These are phyloP conservation scores for Anagyrus pseudococci DNA, from an alignment of 2,888 invertebrate genomes.

Conservation along the genomic window DNA sequence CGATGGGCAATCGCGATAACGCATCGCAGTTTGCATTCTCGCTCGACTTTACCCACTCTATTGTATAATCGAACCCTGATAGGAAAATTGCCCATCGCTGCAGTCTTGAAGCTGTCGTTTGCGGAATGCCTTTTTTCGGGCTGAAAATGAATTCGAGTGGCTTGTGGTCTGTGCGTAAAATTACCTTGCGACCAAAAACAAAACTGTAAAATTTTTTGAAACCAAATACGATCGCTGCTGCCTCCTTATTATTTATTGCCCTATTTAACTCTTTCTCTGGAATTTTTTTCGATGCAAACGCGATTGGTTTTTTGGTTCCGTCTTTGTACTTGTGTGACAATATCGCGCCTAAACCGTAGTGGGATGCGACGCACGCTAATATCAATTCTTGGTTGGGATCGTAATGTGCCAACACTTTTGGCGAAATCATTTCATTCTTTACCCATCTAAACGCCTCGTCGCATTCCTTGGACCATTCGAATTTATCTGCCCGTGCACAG, in stretches of 20 bases:
- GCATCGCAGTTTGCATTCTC: conserved; percentile 30
- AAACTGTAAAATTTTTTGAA: conserved; percentile 20
- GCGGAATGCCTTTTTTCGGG: conserved; percentile 38
- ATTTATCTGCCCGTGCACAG: conserved; percentile 7
- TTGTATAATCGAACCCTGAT: conserved; percentile 21
- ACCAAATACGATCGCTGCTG: too few relatives aligned
- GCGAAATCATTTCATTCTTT: conserved; percentile 37
- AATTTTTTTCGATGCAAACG: neutral
- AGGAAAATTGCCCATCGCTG: conserved; percentile 44
- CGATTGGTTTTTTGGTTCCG: conserved; percentile 5
- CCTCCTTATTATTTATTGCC: conserved; percentile 38
- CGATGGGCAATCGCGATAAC: conserved; percentile 23
- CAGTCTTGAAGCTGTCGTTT: conserved; percentile 43
- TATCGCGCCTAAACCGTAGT: conserved; percentile 32
- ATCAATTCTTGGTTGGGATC: conserved; percentile 30
- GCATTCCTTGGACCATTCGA: conserved; percentile 35
- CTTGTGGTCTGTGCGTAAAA: conserved; percentile 51
- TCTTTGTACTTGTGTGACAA: conserved; percentile 34
- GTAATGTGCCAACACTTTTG: conserved; percentile 32
- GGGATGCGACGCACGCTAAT: conserved; percentile 38
- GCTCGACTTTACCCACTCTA: conserved; percentile 23
- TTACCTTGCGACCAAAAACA: conserved; percentile 38
- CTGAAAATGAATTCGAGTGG: conserved; percentile 51
- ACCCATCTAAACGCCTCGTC: conserved; percentile 33
- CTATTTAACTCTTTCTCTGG: conserved; percentile 29